A percentile compares a stretch with the other conserved stretches of the same genome.
Evolutionary conservation across 2,797 vertebrate species (phyloP).

Genomic region (Todus mexicanus): DNA sequence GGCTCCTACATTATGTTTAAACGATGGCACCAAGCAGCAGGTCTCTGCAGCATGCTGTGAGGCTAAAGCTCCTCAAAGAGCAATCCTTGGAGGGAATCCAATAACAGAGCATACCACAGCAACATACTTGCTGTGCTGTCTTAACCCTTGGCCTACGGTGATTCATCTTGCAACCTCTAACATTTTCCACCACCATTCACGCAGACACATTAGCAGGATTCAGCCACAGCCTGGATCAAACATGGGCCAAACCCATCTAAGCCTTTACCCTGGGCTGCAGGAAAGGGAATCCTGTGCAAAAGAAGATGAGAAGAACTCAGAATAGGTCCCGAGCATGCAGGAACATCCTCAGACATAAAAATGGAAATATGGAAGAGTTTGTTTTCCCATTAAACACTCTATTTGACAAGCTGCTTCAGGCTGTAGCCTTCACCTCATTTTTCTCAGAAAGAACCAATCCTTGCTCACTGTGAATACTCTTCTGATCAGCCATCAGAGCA

Average conservation of each 20-base stretch:
- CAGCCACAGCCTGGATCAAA: not conserved
- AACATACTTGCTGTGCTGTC: not conserved
- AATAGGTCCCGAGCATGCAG: not conserved
- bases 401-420: not conserved
- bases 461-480: not conserved
- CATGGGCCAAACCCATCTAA: not conserved
- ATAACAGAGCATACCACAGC: not conserved
- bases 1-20: not conserved
- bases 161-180: constrained; percentile 5
- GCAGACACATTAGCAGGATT: not conserved
- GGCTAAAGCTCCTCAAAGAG: not conserved
- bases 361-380: not conserved
- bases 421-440: not conserved
- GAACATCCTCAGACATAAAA: not conserved
- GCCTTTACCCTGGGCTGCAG: not conserved
- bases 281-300: not conserved
- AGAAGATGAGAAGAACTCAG: not conserved
- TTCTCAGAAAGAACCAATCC: not conserved
- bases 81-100: not conserved
- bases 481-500: not conserved
- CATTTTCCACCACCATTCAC: not conserved
- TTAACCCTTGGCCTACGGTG: not conserved
- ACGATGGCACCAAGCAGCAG: constrained; percentile 5
- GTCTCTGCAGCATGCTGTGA: not conserved
- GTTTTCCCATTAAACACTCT: not conserved